Percentiles rank a stretch among this genome's conserved stretches.
Evolutionary conservation across 2,888 invertebrate species (phyloP).

Genomic region (Caenorhabditis sp.): DNA sequence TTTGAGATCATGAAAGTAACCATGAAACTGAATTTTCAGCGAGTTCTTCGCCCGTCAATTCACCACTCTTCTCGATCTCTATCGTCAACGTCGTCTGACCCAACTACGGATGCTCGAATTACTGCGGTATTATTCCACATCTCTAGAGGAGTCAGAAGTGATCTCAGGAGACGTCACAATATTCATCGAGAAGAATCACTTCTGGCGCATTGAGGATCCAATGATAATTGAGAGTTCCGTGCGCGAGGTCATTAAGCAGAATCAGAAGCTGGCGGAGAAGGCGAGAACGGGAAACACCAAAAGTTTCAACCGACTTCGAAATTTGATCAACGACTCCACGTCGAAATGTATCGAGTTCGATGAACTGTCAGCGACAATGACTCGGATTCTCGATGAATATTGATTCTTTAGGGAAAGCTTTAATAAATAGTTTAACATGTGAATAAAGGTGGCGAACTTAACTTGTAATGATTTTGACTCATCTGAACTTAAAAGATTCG

Average conservation of each 20-base stretch:
- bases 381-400: conserved; percentile 1
- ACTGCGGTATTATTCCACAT: conserved; percentile 58
- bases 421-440: too few relatives aligned
- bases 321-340: conserved; percentile 67
- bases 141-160: conserved; percentile 21
- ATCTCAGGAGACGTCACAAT: conserved; percentile 37
- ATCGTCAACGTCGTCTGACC: conserved; percentile 57
- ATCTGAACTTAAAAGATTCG: too few relatives aligned
- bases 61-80: conserved; percentile 46
- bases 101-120: conserved; percentile 69
- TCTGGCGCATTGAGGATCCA: conserved; percentile 67
- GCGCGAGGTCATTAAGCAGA: conserved; percentile 26
- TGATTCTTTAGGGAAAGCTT: not conserved
- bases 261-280: conserved; percentile 57
- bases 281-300: conserved; percentile 65
- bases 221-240: conserved; percentile 49
- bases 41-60: conserved; percentile 63
- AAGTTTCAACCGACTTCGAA: conserved; percentile 72
- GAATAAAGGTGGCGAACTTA: too few relatives aligned
- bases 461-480: too few relatives aligned
- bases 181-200: conserved; percentile 49
- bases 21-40: too few relatives aligned
- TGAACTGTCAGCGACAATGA: conserved; percentile 64
- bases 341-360: conserved; percentile 74
- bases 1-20: too few relatives aligned